A percentile compares a stretch with the other conserved stretches of the same genome.
phyloP scores from a whole-genome alignment of 2,888 invertebrate genomes.

The Prionchulus punctatus region DNA sequence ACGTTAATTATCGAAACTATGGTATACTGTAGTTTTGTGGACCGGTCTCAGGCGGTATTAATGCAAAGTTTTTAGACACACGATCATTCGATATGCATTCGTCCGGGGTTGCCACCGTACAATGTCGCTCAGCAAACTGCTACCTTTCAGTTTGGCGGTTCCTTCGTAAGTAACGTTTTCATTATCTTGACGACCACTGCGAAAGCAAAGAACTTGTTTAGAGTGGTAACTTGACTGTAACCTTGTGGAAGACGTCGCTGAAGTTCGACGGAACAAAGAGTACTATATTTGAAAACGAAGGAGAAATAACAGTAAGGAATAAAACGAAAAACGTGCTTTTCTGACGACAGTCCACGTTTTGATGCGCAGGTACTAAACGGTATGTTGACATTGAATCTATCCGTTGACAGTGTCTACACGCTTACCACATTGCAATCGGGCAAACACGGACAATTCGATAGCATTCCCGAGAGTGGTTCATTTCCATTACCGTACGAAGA shows the following conservation, averaged over 20 bases:
- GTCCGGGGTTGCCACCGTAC: background rate
- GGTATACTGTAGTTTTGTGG: too few relatives aligned
- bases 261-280: background rate
- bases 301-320: background rate
- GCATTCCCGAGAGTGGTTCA: conserved; percentile 19
- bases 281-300: background rate
- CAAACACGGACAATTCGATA: conserved; percentile 17
- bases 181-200: too few relatives aligned
- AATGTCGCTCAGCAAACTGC: background rate
- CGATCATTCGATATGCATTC: background rate
- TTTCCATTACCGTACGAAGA: conserved; percentile 31
- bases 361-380: background rate
- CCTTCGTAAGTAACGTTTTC: background rate
- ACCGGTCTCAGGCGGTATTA: too few relatives aligned
- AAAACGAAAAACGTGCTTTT: background rate
- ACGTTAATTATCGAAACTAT: conserved; percentile 36
- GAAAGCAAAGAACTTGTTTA: background rate
- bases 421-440: conserved; percentile 25
- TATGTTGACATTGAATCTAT: background rate
- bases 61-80: too few relatives aligned
- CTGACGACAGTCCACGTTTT: background rate
- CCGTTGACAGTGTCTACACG: conserved; percentile 28
- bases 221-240: background rate
- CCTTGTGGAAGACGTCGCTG: background rate
- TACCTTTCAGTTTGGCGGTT: background rate